phyloP scores from a whole-genome alignment of 2,888 invertebrate species.

The Actias luna region DNA sequence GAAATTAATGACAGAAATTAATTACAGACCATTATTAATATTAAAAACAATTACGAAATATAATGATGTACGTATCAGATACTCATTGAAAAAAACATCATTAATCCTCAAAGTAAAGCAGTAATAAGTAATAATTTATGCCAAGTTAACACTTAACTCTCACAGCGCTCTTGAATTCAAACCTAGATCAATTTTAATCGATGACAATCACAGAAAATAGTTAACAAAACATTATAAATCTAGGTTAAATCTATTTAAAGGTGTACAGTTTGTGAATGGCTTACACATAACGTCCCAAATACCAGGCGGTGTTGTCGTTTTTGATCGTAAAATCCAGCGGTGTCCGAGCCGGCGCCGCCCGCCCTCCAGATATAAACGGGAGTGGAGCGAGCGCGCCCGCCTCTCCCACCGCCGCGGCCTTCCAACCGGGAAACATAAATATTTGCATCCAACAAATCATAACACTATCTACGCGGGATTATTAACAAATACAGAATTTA shows the following conservation, averaged over 20 bases:
- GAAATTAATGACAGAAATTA: too few relatives aligned
- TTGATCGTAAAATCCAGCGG: conserved; percentile 46
- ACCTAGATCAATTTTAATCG: not conserved
- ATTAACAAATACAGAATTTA: conserved; percentile 20
- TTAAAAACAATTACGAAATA: too few relatives aligned
- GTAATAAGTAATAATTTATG: not conserved
- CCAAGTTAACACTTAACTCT: not conserved
- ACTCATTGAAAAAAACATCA: too few relatives aligned
- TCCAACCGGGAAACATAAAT: conserved; percentile 22
- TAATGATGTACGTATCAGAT: too few relatives aligned
- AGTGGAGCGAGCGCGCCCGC: conserved; percentile 16
- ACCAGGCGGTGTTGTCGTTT: conserved; percentile 22
- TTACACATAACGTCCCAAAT: conserved; percentile 12
- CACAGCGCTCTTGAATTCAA: not conserved
- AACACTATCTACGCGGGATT: conserved; percentile 28
- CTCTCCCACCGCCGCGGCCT: not conserved
- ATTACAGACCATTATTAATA: too few relatives aligned
- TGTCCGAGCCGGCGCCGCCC: conserved; percentile 34
- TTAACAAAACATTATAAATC: conserved; percentile 14
- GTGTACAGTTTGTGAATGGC: conserved; percentile 19
- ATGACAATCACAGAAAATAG: conserved; percentile 8
- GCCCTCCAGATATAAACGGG: conserved; percentile 40
- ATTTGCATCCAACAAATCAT: conserved; percentile 28
- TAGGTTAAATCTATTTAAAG: conserved; percentile 20
- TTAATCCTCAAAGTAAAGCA: not conserved